phyloP scores from a whole-genome alignment of 2,888 invertebrate genomes.

The Trimorus sp. region DNA sequence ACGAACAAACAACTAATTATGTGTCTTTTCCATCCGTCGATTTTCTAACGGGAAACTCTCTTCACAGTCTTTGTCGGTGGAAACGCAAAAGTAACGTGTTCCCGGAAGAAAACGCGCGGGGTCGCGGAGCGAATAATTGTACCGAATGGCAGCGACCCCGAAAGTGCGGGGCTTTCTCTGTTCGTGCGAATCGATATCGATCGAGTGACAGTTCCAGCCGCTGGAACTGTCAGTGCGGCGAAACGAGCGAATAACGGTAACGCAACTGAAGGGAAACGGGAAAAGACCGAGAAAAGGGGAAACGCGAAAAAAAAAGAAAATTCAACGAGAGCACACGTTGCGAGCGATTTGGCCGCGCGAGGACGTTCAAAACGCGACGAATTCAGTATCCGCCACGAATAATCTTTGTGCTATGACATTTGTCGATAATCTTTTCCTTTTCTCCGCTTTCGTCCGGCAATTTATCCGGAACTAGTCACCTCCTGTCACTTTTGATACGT shows the following conservation, averaged over 20 bases:
- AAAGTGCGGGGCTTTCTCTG: conserved; percentile 51
- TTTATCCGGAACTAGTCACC: conserved; percentile 52
- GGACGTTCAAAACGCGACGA: conserved; percentile 37
- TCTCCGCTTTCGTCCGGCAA: conserved; percentile 55
- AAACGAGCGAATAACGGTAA: conserved; percentile 20
- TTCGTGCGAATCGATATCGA: too few relatives aligned
- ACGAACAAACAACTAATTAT: conserved; percentile 53
- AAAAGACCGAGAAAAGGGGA: background rate
- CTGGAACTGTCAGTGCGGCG: conserved; percentile 48
- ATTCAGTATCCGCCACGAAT: conserved; percentile 52
- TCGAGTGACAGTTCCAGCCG: background rate
- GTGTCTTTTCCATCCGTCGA: conserved; percentile 67
- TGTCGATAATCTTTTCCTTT: conserved; percentile 51
- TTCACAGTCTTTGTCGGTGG: conserved; percentile 56
- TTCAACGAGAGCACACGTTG: conserved; percentile 24
- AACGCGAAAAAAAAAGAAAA: conserved; percentile 22
- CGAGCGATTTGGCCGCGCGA: conserved; percentile 33
- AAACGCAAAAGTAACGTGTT: conserved; percentile 27
- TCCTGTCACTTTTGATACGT: conserved; percentile 59
- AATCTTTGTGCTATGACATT: conserved; percentile 55
- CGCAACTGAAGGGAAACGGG: too few relatives aligned
- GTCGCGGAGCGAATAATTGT: conserved; percentile 30
- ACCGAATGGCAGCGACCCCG: conserved; percentile 27
- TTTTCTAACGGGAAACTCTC: conserved; percentile 60
- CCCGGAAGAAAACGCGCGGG: conserved; percentile 28